A percentile compares a stretch with the other conserved stretches of the same genome.
Evolutionary conservation across 1,140 invertebrate genomes (phyloP).

Genomic region (Zaprionus ghesquierei): DNA sequence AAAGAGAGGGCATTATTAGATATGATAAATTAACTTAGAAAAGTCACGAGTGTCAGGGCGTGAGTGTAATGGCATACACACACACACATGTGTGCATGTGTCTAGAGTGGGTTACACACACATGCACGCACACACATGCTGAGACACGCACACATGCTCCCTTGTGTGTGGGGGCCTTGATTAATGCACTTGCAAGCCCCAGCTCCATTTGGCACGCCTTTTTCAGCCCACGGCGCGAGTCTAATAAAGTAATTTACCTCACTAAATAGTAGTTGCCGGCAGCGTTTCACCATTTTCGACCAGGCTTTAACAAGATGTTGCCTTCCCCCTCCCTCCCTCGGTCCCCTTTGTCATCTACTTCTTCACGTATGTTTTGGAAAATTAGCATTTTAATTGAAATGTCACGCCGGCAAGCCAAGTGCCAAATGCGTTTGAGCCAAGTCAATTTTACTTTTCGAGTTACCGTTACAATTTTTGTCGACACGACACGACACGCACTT

Average conservation of each 20-base stretch:
- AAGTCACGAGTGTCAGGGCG: conserved; percentile 74
- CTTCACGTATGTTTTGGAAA: conserved; percentile 24
- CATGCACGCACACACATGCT: conserved; percentile 8
- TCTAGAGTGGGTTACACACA: conserved; percentile 43
- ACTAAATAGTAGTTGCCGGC: conserved; percentile 70
- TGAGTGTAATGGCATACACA: conserved; percentile 52
- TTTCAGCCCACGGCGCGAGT: conserved; percentile 45
- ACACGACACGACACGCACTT: conserved; percentile 58
- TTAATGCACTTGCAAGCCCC: conserved; percentile 60
- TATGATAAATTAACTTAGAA: conserved; percentile 72
- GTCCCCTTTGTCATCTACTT: background rate
- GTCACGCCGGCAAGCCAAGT: conserved; percentile 60
- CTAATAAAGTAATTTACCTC: conserved; percentile 71
- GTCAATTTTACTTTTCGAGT: conserved; percentile 27
- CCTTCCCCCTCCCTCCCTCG: background rate
- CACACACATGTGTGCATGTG: conserved; percentile 3
- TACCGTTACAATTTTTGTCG: background rate
- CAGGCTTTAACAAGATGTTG: conserved; percentile 28
- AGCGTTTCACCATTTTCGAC: conserved; percentile 40
- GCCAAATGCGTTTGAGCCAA: conserved; percentile 36
- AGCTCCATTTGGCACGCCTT: conserved; percentile 49
- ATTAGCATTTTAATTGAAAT: conserved; percentile 74
- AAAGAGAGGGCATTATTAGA: background rate
- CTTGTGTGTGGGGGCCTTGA: conserved; percentile 57
- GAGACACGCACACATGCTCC: background rate